Conservation (phyloP, 2,888 invertebrate genomes). For the Epinotia demarniana region DNA sequence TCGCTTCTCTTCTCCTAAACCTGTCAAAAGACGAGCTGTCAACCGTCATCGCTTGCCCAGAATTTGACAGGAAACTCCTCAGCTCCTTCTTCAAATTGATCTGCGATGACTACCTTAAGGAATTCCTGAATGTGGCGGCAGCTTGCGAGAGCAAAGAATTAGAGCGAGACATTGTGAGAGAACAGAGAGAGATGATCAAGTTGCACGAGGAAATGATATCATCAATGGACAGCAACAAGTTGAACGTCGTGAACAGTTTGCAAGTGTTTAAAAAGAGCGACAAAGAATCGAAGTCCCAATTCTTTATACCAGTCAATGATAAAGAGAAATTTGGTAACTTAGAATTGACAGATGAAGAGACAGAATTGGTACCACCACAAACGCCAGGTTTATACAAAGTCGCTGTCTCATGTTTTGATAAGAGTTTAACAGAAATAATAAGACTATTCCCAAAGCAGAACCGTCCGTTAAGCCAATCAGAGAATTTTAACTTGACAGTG, state of each 20-base stretch:
- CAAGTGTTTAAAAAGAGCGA: constrained; percentile 78
- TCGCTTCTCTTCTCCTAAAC: constrained; percentile 68
- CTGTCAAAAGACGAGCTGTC: constrained; percentile 70
- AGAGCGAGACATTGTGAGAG: constrained; percentile 66
- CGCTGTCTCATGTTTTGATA: constrained; percentile 67
- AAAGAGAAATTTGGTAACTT: constrained; percentile 74
- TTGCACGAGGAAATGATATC: constrained; percentile 69
- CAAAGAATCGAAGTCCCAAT: constrained; percentile 79
- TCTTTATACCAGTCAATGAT: constrained; percentile 77
- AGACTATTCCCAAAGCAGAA: constrained; percentile 78
- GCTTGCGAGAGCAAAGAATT: constrained; percentile 70
- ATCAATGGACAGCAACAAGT: constrained; percentile 75
- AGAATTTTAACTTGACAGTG: constrained; percentile 72
- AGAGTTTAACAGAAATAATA: constrained; percentile 70
- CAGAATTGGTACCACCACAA: constrained; percentile 70
- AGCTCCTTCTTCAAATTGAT: constrained; percentile 79
- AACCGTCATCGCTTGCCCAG: constrained; percentile 76
- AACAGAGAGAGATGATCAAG: constrained; percentile 62
- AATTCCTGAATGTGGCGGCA: constrained; percentile 67
- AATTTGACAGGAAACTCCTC: constrained; percentile 81
- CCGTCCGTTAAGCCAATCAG: constrained; percentile 78
- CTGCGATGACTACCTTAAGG: constrained; percentile 77
- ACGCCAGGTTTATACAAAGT: constrained; percentile 69
- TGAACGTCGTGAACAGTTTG: constrained; percentile 72
- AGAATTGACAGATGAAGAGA: constrained; percentile 71